phyloP scores from a whole-genome alignment of 2,888 invertebrate genomes.

The Buathra laborator region DNA sequence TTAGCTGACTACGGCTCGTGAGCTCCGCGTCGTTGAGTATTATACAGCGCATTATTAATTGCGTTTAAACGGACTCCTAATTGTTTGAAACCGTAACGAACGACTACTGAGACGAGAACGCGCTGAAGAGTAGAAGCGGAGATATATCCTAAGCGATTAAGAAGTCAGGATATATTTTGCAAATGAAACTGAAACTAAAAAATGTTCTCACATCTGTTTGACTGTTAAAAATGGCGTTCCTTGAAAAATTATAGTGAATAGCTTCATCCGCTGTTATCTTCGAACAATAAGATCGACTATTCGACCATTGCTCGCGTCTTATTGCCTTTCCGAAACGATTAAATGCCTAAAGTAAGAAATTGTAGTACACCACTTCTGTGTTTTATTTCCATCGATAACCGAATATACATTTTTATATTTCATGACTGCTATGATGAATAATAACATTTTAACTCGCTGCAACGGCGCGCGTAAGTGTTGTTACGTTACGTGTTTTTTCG shows the following conservation, averaged over 20 bases:
- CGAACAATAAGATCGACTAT: too few relatives aligned
- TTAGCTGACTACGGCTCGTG: not conserved
- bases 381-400: not conserved
- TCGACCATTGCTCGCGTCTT: too few relatives aligned
- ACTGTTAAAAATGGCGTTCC: too few relatives aligned
- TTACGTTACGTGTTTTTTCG: too few relatives aligned
- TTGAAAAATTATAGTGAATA: too few relatives aligned
- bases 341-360: too few relatives aligned
- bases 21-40: constrained; percentile 24
- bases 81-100: constrained; percentile 54
- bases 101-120: constrained; percentile 37
- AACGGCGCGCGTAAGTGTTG: too few relatives aligned
- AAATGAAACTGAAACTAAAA: constrained; percentile 12
- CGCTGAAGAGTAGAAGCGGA: constrained; percentile 25
- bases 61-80: constrained; percentile 61
- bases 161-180: constrained; percentile 8
- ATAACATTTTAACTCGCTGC: too few relatives aligned
- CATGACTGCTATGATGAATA: too few relatives aligned
- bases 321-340: too few relatives aligned
- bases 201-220: not conserved
- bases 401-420: too few relatives aligned
- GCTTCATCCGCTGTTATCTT: too few relatives aligned
- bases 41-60: constrained; percentile 58
- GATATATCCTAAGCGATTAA: constrained; percentile 2
- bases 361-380: not conserved